Conservation (phyloP, 2,113 vertebrate genomes). For the Tretioscincus oriximinensis region DNA sequence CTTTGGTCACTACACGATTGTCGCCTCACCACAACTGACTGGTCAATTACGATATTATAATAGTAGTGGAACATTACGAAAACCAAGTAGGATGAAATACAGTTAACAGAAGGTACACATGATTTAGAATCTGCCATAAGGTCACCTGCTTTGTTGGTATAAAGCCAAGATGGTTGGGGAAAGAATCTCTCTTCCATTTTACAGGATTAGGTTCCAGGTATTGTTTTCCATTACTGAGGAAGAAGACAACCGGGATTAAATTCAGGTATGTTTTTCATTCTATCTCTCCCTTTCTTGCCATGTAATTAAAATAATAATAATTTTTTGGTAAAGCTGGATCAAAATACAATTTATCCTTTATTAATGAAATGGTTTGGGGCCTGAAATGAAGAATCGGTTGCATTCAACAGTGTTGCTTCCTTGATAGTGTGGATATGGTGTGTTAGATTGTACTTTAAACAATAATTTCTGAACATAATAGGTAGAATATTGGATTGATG, state of each 20-base stretch:
- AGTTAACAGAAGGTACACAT: background rate
- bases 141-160: background rate
- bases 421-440: accelerated
- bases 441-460: background rate
- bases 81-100: background rate
- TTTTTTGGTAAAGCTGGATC: background rate
- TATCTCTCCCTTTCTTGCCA: background rate
- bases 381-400: background rate
- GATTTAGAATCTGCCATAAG: background rate
- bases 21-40: accelerated
- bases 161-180: background rate
- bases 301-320: no score
- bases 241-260: background rate
- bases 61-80: background rate
- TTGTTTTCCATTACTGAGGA: background rate
- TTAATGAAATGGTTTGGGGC: background rate
- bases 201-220: background rate
- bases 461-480: background rate
- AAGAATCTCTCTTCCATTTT: background rate
- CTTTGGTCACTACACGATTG: background rate
- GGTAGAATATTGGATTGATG: background rate
- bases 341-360: accelerated
- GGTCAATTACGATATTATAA: background rate
- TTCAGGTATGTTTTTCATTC: conserved; percentile 42
- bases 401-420: conserved; percentile 9